Conservation (phyloP, 2,888 invertebrate genomes). For the Congeria kusceri region DNA sequence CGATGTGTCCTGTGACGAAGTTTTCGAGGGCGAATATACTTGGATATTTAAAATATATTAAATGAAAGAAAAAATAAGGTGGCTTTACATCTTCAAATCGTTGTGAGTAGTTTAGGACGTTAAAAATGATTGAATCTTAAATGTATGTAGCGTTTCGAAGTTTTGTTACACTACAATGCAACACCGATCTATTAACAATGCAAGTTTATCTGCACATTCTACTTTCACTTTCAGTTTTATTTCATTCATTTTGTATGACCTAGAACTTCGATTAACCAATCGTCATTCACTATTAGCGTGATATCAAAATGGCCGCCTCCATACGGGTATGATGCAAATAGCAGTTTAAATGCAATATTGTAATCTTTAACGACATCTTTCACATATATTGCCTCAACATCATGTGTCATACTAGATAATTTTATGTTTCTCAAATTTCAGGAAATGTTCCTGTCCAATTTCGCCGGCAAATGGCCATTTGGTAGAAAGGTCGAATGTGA, state of each 20-base stretch:
- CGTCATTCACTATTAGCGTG: slow-evolving; percentile 43
- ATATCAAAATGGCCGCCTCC: slow-evolving; percentile 64
- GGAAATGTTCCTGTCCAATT: slow-evolving; percentile 67
- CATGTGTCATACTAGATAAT: not conserved
- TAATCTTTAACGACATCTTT: not conserved
- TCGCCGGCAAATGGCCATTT: slow-evolving; percentile 75
- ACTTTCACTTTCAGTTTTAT: too few species aligned
- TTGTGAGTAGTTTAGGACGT: too few species aligned
- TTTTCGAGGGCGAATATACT: too few species aligned
- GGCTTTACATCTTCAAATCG: too few species aligned
- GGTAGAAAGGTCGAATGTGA: slow-evolving; percentile 73
- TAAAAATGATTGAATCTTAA: too few species aligned
- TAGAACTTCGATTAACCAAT: slow-evolving; percentile 44
- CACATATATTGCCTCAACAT: not conserved
- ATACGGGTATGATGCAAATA: slow-evolving; percentile 47
- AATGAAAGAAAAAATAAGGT: too few species aligned
- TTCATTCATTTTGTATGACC: not conserved
- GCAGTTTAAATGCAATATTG: not conserved
- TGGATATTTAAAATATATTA: too few species aligned
- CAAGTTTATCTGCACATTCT: too few species aligned
- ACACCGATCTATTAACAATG: too few species aligned
- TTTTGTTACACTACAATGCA: too few species aligned
- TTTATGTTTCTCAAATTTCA: slow-evolving; percentile 55
- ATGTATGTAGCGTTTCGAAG: too few species aligned
- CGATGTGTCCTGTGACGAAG: too few species aligned